Evolutionary conservation across 2,113 vertebrate species (phyloP).

Genomic region (Hylia prasina): DNA sequence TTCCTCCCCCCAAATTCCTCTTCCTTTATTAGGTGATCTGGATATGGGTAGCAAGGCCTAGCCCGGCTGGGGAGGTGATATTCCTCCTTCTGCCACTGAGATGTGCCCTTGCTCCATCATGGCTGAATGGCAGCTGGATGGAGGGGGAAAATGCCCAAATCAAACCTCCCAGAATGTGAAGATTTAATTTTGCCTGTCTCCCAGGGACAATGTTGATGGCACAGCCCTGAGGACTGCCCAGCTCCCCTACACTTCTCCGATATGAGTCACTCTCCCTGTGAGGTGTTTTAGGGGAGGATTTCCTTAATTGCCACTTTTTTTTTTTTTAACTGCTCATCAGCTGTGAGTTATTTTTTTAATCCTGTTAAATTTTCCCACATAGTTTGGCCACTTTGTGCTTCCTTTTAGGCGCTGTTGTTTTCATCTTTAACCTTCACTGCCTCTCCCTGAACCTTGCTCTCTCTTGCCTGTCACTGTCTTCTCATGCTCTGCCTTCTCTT

Average conservation of each 20-base stretch:
- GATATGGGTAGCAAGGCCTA: accelerated
- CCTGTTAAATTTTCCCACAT: background rate
- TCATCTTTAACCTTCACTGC: background rate
- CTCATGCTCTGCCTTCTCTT: background rate
- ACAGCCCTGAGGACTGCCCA: background rate
- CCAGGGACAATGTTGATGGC: no score
- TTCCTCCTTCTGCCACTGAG: constrained; percentile 24
- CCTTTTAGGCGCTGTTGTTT: background rate
- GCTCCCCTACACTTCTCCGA: background rate
- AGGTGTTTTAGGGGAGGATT: background rate
- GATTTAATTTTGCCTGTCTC: background rate
- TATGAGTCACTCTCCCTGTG: background rate
- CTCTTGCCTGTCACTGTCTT: background rate
- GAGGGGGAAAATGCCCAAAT: accelerated
- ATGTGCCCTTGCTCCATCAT: constrained; percentile 25
- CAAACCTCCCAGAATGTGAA: background rate
- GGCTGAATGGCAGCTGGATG: background rate
- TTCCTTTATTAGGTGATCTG: background rate
- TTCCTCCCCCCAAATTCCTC: background rate
- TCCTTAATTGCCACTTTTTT: background rate
- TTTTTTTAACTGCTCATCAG: background rate
- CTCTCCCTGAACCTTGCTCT: background rate
- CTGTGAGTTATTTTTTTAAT: background rate
- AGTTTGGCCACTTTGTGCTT: background rate
- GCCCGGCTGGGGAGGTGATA: background rate